A percentile compares a stretch with the other conserved stretches of the same genome.
phyloP scores from a whole-genome alignment of 2,888 invertebrate species.

The Stictocephala bisonia region DNA sequence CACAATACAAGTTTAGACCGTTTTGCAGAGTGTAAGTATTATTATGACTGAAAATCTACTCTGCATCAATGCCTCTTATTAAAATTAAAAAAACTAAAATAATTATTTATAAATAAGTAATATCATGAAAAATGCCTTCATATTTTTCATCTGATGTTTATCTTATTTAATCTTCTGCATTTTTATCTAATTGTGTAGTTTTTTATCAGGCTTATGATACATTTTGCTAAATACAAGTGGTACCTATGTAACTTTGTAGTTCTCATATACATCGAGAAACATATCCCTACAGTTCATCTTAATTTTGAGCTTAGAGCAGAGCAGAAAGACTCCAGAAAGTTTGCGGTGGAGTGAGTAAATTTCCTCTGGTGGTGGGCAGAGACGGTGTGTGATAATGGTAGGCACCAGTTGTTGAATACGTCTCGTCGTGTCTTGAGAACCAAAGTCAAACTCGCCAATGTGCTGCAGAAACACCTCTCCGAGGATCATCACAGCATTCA shows the following conservation, averaged over 20 bases:
- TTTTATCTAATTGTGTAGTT: no score
- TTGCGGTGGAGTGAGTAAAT: conserved; percentile 94
- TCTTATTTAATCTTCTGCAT: no score
- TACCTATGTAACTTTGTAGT: conserved; percentile 66
- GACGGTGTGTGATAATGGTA: conserved; percentile 91
- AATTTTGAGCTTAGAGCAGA: conserved; percentile 88
- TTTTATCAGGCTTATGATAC: no score
- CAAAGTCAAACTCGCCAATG: conserved; percentile 87
- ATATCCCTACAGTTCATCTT: conserved; percentile 84
- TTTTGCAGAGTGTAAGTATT: no score
- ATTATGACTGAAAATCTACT: no score
- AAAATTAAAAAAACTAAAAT: no score
- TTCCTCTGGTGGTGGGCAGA: conserved; percentile 98
- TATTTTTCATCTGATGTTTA: no score
- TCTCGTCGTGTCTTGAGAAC: conserved; percentile 83
- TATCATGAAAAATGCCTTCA: no score
- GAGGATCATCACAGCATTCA: conserved; percentile 96
- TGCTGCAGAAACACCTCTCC: conserved; percentile 89
- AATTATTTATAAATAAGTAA: no score
- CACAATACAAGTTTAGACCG: no score
- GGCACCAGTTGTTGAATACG: conserved; percentile 88
- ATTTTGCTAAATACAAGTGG: no score
- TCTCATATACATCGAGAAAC: conserved; percentile 81
- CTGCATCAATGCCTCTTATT: no score
- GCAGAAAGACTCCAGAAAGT: conserved; percentile 92